Base-by-base conservation (phyloP, 2,797 vertebrate genomes). In the Gymnothorax javanicus region DNA sequence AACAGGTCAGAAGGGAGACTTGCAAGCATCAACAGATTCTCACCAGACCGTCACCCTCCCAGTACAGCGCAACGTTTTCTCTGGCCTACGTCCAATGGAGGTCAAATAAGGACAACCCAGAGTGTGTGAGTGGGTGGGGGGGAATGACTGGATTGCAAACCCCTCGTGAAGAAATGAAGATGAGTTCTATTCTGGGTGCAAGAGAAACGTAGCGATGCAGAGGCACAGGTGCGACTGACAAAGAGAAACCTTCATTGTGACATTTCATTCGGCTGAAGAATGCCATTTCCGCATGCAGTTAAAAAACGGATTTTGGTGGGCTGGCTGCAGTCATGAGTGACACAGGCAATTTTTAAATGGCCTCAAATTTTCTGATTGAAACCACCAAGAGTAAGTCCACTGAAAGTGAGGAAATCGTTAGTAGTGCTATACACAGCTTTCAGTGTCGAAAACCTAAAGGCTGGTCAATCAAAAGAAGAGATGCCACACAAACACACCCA, bases 51-150 rank as follows among this genome's bases (percentile, higher is more conserved):
- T 91, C 89, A 86, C 92, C 94, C 93, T 94, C 86, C 0, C 90
- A 91, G 95, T 93, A 95, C 94, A 95, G 92, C 0, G 0, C 88
- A 92, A 94, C 89, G 91, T 94, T 93, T 59, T 94, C 94, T 94
- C 94, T 94, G 91, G 93, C 93, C 93, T 94, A 94, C 91, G 89
- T 92, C 93, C 93, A 92, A 93, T 90, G 92, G 94, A 94, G 93
- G 90, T 91, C 71, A 92, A 94, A 89, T 90, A 91, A 92, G 91
- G 91, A 79, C 75, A 52, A n/a, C 3, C 7, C 2, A 20, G 23
- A 77, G 73, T 50, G 50, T 50, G 54, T 20, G 23, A 0, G 43
- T 11, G n/a, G 50, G 75, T 15, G 43, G 20, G 75, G 54, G 50
- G 20, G 54, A 17, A 52, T 79, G 75, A 56, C 15, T 54, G 15